Evolutionary conservation across 2,888 invertebrate genomes (phyloP).

Genomic region (Tyria jacobaeae): DNA sequence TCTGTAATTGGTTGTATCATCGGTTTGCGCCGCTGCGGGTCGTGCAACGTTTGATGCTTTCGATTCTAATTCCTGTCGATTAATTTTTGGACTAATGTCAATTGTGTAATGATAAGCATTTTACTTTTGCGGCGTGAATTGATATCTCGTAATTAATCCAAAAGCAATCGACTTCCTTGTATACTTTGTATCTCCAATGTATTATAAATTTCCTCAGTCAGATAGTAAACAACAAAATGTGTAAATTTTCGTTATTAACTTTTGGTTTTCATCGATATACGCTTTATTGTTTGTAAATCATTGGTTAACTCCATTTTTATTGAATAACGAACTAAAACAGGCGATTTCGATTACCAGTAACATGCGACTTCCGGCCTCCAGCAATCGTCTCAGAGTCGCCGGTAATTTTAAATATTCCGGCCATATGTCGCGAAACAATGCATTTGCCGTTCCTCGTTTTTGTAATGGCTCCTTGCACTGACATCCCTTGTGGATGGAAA

Average conservation of each 20-base stretch:
- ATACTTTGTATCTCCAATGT: background rate
- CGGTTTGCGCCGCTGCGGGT: conserved; percentile 69
- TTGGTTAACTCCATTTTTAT: conserved; percentile 28
- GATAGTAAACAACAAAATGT: conserved; percentile 3
- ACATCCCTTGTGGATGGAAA: conserved; percentile 14
- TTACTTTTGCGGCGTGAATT: too few relatives aligned
- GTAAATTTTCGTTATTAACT: conserved; percentile 11
- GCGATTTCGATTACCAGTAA: conserved; percentile 37
- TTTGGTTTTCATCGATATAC: conserved; percentile 12
- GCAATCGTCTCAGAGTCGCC: conserved; percentile 31
- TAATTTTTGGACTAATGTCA: conserved; percentile 1
- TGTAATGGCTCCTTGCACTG: conserved; percentile 27
- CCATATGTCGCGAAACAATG: conserved; percentile 62
- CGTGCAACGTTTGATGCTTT: conserved; percentile 48
- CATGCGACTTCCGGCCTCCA: conserved; percentile 38
- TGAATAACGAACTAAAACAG: conserved; percentile 25
- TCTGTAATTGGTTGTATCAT: conserved; percentile 66
- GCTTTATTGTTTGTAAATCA: conserved; percentile 28
- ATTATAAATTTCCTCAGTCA: conserved; percentile 6
- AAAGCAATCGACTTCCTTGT: too few relatives aligned
- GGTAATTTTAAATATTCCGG: conserved; percentile 44
- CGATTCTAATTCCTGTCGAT: conserved; percentile 30
- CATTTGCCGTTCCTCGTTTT: conserved; percentile 35
- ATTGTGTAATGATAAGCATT: conserved; percentile 11
- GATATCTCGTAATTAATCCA: too few relatives aligned